A percentile compares a stretch with the other conserved stretches of the same genome.
phyloP scores from a whole-genome alignment of 2,113 vertebrate genomes.

The Tenebrosternarchus preto region DNA sequence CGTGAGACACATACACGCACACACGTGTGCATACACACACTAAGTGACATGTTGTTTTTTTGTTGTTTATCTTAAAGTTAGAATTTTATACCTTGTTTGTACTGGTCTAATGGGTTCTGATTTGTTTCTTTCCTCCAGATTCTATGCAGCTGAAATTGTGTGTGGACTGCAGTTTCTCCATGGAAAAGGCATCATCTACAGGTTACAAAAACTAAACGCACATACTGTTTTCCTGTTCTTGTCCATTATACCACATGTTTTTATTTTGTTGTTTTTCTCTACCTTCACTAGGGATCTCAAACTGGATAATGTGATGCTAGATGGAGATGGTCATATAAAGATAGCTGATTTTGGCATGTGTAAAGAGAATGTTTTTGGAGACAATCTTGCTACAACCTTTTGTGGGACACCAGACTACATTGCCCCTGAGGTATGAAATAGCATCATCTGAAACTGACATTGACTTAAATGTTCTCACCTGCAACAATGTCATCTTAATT shows the following conservation, averaged over 20 bases:
- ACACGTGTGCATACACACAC: background rate
- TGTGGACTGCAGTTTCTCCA: conserved; percentile 96
- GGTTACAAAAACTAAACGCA: conserved; percentile 67
- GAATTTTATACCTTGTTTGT: background rate
- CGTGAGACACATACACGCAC: conserved; percentile 69
- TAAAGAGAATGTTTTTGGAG: conserved; percentile 86
- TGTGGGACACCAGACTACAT: conserved; percentile 98
- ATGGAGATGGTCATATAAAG: conserved; percentile 93
- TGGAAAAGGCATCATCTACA: conserved; percentile 92
- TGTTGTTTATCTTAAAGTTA: background rate
- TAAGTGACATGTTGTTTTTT: background rate
- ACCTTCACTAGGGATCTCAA: conserved; percentile 86
- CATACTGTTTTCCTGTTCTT: background rate
- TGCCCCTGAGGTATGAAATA: conserved; percentile 78
- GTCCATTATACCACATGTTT: background rate
- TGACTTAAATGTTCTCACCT: background rate
- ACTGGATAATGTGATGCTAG: conserved; percentile 97
- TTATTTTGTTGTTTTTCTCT: background rate
- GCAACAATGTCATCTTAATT: background rate
- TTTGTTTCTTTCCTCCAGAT: conserved; percentile 73
- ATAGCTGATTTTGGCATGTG: conserved; percentile 99
- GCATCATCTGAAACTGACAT: background rate
- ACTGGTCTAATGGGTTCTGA: background rate
- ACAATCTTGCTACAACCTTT: conserved; percentile 87
- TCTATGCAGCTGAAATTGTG: conserved; percentile 92